Evolutionary conservation across 2,888 invertebrate genomes (phyloP), one percentile per base, ranked within the genome.

Genomic region (Parnassius orleans): DNA sequence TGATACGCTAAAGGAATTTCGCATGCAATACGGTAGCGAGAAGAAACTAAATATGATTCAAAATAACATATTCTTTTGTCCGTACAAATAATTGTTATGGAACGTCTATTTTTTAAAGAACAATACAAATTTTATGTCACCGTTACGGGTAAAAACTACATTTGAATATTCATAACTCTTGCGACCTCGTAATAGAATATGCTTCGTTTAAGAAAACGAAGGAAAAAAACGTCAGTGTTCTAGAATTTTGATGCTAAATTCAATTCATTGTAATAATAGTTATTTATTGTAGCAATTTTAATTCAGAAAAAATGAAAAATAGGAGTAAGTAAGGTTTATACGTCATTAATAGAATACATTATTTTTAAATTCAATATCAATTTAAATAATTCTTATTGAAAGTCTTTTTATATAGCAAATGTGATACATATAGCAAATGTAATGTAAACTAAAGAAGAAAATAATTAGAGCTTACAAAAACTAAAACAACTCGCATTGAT

Each of bases 111-210:
- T 90, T 89, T 87, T 84, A 81, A 69, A 68, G 73, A 77, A 87
- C 86, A 87, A 87, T 83, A 72, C 79, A 76, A 82, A 83, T 86
- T 83, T 85, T 84, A 83, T 85, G 88, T 84, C 85, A 83, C 86
- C 81, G 86, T 84, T 84, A 83, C 84, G 82, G 76, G 72, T 87
- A 87, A 88, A 88, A 89, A 86, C 83, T 78, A 14, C 56, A 43
- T 68, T 80, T 89, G 82, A 86, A 88, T 87, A 87, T 87, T 75
- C 72, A 87, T 81, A 48, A 66, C 43, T 54, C 53, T 58, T 65
- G 59, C 60, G 65, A 57, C 63, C 61, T 61, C 56, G 41, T 43
- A 57, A 53, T 60, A 42, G 53, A 57, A 64, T 60, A 47, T 46
- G 42, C 9, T 24, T 15, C 47, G 63, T 57, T 56, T 11, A 59